A percentile compares a stretch with the other conserved stretches of the same genome.
Conservation (phyloP, 2,888 invertebrate genomes). For the Hyppa rectilinea region DNA sequence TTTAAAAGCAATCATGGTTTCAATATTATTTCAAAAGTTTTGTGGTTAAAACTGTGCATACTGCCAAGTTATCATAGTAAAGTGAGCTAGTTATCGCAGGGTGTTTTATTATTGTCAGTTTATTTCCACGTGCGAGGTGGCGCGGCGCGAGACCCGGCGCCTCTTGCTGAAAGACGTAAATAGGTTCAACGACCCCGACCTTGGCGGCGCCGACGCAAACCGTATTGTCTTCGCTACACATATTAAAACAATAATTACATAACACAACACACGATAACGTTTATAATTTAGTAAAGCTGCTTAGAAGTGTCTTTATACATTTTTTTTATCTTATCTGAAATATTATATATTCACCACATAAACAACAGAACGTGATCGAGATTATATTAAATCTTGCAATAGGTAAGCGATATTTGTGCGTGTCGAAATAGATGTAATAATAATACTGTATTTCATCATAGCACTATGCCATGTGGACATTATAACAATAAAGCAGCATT, state of each 20-base stretch:
- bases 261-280: slow-evolving; percentile 61
- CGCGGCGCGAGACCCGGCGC: slow-evolving; percentile 67
- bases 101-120: slow-evolving; percentile 66
- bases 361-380: slow-evolving; percentile 52
- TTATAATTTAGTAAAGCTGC: slow-evolving; percentile 39
- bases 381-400: slow-evolving; percentile 39
- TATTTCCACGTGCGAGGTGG: slow-evolving; percentile 73
- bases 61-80: slow-evolving; percentile 39
- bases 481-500: slow-evolving; percentile 25
- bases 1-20: background rate
- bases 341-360: slow-evolving; percentile 44
- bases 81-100: slow-evolving; percentile 57
- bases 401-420: slow-evolving; percentile 14
- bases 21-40: background rate
- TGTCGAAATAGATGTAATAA: slow-evolving; percentile 16
- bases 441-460: slow-evolving; percentile 18
- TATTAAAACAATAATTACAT: slow-evolving; percentile 73
- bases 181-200: slow-evolving; percentile 88
- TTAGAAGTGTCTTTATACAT: too few relatives aligned
- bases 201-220: slow-evolving; percentile 81
- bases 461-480: slow-evolving; percentile 16
- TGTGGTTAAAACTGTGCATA: slow-evolving; percentile 10
- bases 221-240: slow-evolving; percentile 77
- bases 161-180: slow-evolving; percentile 83
- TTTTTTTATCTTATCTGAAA: slow-evolving; percentile 63